Conservation (phyloP, 2,888 invertebrate species). For the Craniophora ligustri region DNA sequence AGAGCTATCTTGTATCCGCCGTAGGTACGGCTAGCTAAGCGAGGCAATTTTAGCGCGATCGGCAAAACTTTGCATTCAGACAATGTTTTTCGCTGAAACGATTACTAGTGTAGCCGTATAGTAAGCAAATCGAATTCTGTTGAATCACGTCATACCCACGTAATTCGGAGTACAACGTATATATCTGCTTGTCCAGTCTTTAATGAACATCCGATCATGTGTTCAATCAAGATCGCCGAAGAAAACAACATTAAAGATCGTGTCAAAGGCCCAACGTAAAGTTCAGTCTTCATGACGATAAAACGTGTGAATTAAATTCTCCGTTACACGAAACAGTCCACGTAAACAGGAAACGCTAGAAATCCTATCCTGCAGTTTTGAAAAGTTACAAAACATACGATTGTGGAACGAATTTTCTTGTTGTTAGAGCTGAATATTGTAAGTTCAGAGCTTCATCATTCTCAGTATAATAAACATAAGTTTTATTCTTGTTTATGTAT, state of each 20-base stretch:
- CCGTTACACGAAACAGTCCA: slow-evolving; percentile 37
- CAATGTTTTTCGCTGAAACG: slow-evolving; percentile 1
- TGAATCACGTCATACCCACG: slow-evolving; percentile 27
- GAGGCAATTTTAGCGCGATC: background rate
- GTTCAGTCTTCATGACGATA: slow-evolving; percentile 44
- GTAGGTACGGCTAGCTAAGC: no score
- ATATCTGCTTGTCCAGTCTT: slow-evolving; percentile 40
- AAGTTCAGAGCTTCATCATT: background rate
- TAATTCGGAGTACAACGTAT: slow-evolving; percentile 22
- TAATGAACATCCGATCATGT: slow-evolving; percentile 43
- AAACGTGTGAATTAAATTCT: slow-evolving; percentile 48
- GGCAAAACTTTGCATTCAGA: background rate
- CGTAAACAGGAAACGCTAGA: slow-evolving; percentile 53
- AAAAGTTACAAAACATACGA: slow-evolving; percentile 13
- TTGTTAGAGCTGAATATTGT: slow-evolving; percentile 30
- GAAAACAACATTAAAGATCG: slow-evolving; percentile 43
- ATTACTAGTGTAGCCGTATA: slow-evolving; percentile 7
- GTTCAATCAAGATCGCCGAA: slow-evolving; percentile 32
- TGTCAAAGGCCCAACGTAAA: slow-evolving; percentile 53
- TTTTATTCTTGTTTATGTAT: slow-evolving; percentile 52
- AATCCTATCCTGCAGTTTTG: slow-evolving; percentile 44
- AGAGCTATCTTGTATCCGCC: no score
- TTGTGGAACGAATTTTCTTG: slow-evolving; percentile 23
- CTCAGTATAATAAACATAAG: slow-evolving; percentile 42
- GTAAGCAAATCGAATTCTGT: slow-evolving; percentile 16